These are phyloP conservation scores for Spilarctia lutea DNA, from an alignment of 2,888 invertebrate genomes.

Conservation along the genomic window DNA sequence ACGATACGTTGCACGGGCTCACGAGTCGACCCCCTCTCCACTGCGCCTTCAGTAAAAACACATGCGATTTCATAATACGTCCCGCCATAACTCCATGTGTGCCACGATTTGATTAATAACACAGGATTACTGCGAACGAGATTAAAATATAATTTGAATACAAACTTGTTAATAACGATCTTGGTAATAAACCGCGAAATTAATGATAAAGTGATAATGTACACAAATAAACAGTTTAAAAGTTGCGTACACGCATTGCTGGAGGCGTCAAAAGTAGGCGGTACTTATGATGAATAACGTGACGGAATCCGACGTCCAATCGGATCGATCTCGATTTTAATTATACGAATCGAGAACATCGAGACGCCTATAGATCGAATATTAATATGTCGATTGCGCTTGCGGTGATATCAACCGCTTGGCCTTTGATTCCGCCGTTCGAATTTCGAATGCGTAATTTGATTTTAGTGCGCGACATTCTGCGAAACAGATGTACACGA, in stretches of 20 bases:
- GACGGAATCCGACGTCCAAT: constrained; percentile 83
- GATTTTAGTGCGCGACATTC: constrained; percentile 77
- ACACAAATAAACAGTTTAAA: constrained; percentile 75
- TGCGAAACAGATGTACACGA: constrained; percentile 70
- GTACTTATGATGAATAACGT: constrained; percentile 81
- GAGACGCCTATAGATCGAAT: constrained; percentile 82
- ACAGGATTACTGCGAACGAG: constrained; percentile 60
- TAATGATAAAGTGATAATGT: constrained; percentile 62
- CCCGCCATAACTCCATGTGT: constrained; percentile 58
- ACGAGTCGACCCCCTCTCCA: constrained; percentile 70
- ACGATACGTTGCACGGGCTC: constrained; percentile 82
- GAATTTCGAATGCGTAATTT: constrained; percentile 81
- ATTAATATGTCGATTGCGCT: constrained; percentile 84
- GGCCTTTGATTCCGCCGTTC: constrained; percentile 77
- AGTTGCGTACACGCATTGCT: constrained; percentile 82
- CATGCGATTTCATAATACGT: constrained; percentile 78
- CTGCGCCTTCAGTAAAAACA: constrained; percentile 69
- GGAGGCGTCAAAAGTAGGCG: constrained; percentile 86
- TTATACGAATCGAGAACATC: constrained; percentile 85
- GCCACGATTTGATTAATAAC: constrained; percentile 75
- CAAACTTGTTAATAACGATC: constrained; percentile 56
- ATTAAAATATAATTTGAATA: constrained; percentile 67
- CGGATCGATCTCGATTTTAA: constrained; percentile 84
- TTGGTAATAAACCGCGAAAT: constrained; percentile 65
- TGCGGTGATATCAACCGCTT: constrained; percentile 70